Evolutionary conservation across 2,113 vertebrate genomes (phyloP).

Genomic region (Varanus komodoensis): DNA sequence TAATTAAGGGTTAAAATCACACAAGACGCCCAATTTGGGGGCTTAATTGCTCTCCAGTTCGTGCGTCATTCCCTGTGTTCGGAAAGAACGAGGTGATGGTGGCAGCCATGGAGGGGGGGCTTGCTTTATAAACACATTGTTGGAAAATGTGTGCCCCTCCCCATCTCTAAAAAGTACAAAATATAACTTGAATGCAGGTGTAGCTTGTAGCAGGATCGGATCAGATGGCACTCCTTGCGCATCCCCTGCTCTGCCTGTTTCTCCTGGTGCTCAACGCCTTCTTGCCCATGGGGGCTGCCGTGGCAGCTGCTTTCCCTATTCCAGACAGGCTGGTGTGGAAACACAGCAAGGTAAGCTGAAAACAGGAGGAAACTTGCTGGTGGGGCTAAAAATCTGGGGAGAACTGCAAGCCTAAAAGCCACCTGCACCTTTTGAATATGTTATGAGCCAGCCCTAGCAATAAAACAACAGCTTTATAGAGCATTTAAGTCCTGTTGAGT

Average conservation of each 20-base stretch:
- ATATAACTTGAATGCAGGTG: background rate
- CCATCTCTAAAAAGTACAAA: background rate
- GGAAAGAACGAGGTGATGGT: background rate
- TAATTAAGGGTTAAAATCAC: conserved; percentile 53
- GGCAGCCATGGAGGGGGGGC: background rate
- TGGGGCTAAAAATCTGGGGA: background rate
- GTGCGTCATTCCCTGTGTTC: conserved; percentile 36
- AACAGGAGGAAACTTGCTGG: too few species aligned
- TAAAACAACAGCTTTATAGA: background rate
- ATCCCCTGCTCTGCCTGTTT: conserved; percentile 34
- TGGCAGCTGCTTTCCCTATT: conserved; percentile 18
- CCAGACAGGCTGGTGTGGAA: conserved; percentile 38
- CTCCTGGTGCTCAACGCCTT: conserved; percentile 64
- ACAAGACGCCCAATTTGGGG: conserved; percentile 20
- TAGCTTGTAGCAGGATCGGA: background rate
- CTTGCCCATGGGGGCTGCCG: background rate
- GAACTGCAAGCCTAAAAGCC: background rate
- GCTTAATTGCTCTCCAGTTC: conserved; percentile 45
- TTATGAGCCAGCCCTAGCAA: background rate
- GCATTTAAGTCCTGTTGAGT: background rate
- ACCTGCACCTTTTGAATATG: background rate
- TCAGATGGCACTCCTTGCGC: conserved; percentile 19
- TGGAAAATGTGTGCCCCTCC: conserved; percentile 25
- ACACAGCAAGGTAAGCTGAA: conserved; percentile 63
- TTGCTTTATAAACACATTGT: conserved; percentile 17